Evolutionary conservation across 1,140 invertebrate genomes (phyloP).

Genomic region (Eriosoma lanigerum): DNA sequence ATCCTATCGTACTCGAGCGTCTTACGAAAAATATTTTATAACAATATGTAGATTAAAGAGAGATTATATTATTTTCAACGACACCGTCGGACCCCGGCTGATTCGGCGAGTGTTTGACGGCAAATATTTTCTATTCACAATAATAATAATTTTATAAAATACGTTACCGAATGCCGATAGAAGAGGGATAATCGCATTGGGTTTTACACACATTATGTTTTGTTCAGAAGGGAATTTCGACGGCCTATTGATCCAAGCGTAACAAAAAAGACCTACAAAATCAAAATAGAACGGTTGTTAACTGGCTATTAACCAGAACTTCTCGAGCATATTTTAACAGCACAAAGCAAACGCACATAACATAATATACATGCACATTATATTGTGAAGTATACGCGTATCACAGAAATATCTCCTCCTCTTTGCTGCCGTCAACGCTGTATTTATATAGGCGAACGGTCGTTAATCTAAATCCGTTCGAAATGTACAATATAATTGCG

Average conservation of each 20-base stretch:
- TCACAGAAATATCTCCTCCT: neutral
- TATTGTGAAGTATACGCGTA: neutral
- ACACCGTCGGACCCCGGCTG: too few species aligned
- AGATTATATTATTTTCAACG: too few species aligned
- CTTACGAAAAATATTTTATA: too few species aligned
- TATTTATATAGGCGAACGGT: neutral
- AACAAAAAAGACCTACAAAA: conserved; percentile 35
- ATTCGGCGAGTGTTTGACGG: too few species aligned
- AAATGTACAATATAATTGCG: too few species aligned
- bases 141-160: too few species aligned
- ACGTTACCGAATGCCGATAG: too few species aligned
- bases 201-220: too few species aligned
- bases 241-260: conserved; percentile 27
- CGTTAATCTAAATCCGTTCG: neutral
- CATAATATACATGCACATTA: neutral
- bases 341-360: neutral
- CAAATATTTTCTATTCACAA: too few species aligned
- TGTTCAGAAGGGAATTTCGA: conserved; percentile 29
- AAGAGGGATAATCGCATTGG: too few species aligned
- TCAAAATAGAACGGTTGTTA: conserved; percentile 35
- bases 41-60: too few species aligned
- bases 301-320: conserved; percentile 21
- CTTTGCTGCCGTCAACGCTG: neutral
- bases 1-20: too few species aligned
- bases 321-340: conserved; percentile 26